Conservation (phyloP, 2,797 vertebrate species). For the Intellagama lesueurii region DNA sequence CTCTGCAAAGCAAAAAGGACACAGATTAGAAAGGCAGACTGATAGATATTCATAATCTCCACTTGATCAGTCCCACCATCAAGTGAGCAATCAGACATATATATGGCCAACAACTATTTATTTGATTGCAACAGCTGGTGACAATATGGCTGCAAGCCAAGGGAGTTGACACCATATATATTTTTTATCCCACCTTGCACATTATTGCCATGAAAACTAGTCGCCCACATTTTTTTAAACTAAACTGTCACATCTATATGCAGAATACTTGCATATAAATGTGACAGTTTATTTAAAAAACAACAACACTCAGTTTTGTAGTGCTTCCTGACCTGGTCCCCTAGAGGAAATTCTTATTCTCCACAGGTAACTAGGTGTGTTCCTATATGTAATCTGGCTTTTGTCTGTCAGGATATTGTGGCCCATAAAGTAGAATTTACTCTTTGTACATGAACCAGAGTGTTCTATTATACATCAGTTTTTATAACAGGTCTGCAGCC, state of each 20-base stretch:
- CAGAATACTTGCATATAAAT: too few species aligned
- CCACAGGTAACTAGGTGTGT: background rate
- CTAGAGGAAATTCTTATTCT: background rate
- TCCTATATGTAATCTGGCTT: background rate
- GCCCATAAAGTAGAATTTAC: too few species aligned
- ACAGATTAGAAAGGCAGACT: too few species aligned
- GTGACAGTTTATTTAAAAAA: too few species aligned
- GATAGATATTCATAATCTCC: background rate
- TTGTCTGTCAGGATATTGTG: background rate
- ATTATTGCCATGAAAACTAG: background rate
- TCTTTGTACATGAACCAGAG: too few species aligned
- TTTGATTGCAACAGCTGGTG: background rate
- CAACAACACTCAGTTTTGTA: background rate
- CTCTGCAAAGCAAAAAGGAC: too few species aligned
- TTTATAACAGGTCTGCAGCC: too few species aligned
- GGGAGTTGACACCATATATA: background rate
- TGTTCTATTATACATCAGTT: too few species aligned
- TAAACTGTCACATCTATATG: too few species aligned
- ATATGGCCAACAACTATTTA: background rate
- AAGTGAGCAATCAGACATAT: background rate
- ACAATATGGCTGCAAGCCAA: background rate
- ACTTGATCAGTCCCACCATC: background rate
- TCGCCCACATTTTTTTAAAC: background rate
- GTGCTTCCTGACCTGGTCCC: background rate
- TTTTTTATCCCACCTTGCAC: background rate